phyloP scores from a whole-genome alignment of 2,888 invertebrate genomes.

The Diaperis boleti region DNA sequence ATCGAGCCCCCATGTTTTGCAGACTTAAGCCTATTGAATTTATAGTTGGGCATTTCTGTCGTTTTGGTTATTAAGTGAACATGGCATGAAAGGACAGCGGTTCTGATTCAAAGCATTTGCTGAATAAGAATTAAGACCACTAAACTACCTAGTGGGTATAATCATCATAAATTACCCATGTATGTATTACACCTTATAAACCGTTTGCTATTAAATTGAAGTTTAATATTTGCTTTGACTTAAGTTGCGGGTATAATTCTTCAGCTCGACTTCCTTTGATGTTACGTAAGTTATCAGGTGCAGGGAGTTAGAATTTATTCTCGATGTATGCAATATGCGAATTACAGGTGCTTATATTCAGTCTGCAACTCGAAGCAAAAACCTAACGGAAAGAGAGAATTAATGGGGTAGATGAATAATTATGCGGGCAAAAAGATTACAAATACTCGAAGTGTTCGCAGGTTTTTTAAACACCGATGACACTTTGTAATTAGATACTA shows the following conservation, averaged over 20 bases:
- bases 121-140: slow-evolving; percentile 30
- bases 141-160: slow-evolving; percentile 30
- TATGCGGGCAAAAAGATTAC: slow-evolving; percentile 28
- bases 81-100: slow-evolving; percentile 23
- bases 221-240: slow-evolving; percentile 37
- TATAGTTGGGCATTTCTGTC: slow-evolving; percentile 22
- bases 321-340: slow-evolving; percentile 13
- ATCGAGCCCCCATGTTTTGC: slow-evolving; percentile 21
- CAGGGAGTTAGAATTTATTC: slow-evolving; percentile 26
- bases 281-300: slow-evolving; percentile 39
- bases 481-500: slow-evolving; percentile 27
- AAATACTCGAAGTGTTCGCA: slow-evolving; percentile 23
- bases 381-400: slow-evolving; percentile 19
- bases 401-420: slow-evolving; percentile 10
- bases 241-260: slow-evolving; percentile 35
- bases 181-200: slow-evolving; percentile 36
- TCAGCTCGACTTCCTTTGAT: slow-evolving; percentile 29
- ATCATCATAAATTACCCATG: slow-evolving; percentile 33
- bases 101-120: slow-evolving; percentile 28
- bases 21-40: slow-evolving; percentile 15
- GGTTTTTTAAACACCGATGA: slow-evolving; percentile 23
- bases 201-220: slow-evolving; percentile 36
- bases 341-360: slow-evolving; percentile 35
- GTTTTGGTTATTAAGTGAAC: slow-evolving; percentile 10
- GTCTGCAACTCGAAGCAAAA: slow-evolving; percentile 12